A percentile compares a stretch with the other conserved stretches of the same genome.
Conservation (phyloP, 2,888 invertebrate species). For the Caenorhabditis sinica region DNA sequence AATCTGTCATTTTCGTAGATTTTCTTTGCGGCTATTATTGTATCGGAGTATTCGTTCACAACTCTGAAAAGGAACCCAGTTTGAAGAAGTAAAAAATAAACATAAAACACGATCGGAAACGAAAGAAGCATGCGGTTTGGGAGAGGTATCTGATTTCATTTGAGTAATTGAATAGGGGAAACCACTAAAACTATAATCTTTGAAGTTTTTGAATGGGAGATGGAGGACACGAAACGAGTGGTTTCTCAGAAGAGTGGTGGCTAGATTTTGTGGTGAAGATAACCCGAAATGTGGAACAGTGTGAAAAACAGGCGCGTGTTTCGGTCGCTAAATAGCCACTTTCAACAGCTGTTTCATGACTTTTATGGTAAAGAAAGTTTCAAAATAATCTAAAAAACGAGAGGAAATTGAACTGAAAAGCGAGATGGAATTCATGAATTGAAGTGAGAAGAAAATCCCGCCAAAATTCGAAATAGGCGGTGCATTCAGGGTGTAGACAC, state of each 20-base stretch:
- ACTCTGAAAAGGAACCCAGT: conserved; percentile 37
- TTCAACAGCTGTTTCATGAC: conserved; percentile 52
- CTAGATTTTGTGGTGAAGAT: conserved; percentile 62
- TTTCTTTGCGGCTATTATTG: conserved; percentile 5
- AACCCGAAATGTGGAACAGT: conserved; percentile 66
- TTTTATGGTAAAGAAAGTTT: not conserved
- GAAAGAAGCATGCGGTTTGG: conserved; percentile 5
- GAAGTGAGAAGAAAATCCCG: not conserved
- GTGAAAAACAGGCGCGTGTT: conserved; percentile 62
- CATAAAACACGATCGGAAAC: conserved; percentile 28
- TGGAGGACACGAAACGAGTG: conserved; percentile 23
- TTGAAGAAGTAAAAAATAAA: not conserved
- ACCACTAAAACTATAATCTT: conserved; percentile 42
- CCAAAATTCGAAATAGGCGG: conserved; percentile 39
- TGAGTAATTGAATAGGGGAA: conserved; percentile 11
- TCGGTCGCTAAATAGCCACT: conserved; percentile 37
- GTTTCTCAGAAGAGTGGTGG: conserved; percentile 41
- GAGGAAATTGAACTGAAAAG: not conserved
- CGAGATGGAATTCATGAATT: not conserved
- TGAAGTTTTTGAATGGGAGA: conserved; percentile 51
- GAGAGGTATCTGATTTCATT: conserved; percentile 52
- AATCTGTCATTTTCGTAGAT: conserved; percentile 50
- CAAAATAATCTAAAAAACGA: not conserved
- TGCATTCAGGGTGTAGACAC: conserved; percentile 9
- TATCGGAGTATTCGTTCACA: conserved; percentile 45